A percentile compares a stretch with the other conserved stretches of the same genome.
phyloP scores from a whole-genome alignment of 2,888 invertebrate species.

The Dorcus parallelipipedus region DNA sequence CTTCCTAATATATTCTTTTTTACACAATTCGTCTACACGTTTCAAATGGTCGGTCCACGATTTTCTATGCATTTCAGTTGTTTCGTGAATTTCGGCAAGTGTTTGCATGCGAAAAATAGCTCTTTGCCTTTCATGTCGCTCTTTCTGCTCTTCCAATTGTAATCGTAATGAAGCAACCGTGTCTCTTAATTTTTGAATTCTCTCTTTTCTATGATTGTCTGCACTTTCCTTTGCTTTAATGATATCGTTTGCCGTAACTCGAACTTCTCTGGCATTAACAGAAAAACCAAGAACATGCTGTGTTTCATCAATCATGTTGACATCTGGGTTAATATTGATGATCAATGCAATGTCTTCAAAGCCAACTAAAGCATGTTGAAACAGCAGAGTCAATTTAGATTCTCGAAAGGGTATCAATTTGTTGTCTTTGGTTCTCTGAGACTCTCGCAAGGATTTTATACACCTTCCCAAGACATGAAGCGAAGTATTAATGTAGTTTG shows the following conservation, averaged over 20 bases:
- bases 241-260: slow-evolving; percentile 11
- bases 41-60: too few species aligned
- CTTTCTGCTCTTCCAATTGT: too few species aligned
- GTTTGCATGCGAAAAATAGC: too few species aligned
- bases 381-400: slow-evolving; percentile 82
- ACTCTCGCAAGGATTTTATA: slow-evolving; percentile 57
- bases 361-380: slow-evolving; percentile 75
- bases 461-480: slow-evolving; percentile 83
- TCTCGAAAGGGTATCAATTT: slow-evolving; percentile 65
- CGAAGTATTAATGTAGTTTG: slow-evolving; percentile 85
- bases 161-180: too few species aligned
- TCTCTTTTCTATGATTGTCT: too few species aligned
- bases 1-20: too few species aligned
- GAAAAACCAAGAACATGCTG: slow-evolving; percentile 78
- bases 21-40: too few species aligned
- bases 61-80: too few species aligned
- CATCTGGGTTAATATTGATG: slow-evolving; percentile 77
- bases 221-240: too few species aligned
- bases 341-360: slow-evolving; percentile 73
- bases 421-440: slow-evolving; percentile 35
- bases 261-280: slow-evolving; percentile 66
- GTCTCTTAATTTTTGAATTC: too few species aligned
- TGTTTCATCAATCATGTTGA: slow-evolving; percentile 75
- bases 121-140: too few species aligned
- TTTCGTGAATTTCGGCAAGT: too few species aligned